Conservation (phyloP, 2,113 vertebrate genomes). For the Hylia prasina region DNA sequence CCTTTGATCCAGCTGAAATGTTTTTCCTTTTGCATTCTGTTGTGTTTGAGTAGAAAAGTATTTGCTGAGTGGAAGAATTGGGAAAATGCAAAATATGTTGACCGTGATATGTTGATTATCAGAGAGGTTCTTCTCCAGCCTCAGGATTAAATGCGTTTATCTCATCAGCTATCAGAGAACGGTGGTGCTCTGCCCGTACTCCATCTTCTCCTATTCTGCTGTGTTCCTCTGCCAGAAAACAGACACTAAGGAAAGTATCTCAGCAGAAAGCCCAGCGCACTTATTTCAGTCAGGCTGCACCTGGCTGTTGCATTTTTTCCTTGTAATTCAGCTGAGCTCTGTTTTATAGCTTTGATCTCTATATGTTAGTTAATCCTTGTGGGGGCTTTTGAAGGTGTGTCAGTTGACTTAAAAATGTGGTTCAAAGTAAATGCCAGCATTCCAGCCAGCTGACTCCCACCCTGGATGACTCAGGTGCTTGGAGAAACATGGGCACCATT, state of each 20-base stretch:
- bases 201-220: not conserved
- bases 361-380: not conserved
- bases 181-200: not conserved
- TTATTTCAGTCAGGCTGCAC: not conserved
- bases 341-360: not conserved
- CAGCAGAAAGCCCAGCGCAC: not conserved
- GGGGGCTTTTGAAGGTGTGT: not conserved
- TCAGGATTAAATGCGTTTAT: not conserved
- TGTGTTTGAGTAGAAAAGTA: not conserved
- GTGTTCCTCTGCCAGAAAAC: not conserved
- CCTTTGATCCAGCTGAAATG: not conserved
- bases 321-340: not conserved
- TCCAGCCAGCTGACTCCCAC: not conserved
- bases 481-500: not conserved
- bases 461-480: accelerated
- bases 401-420: not conserved
- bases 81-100: not conserved
- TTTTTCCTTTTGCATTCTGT: not conserved
- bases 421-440: not conserved
- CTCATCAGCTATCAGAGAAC: not conserved
- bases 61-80: not conserved
- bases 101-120: not conserved
- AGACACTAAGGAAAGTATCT: not conserved
- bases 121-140: not conserved
- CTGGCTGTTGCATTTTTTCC: not conserved